Evolutionary conservation across 2,797 vertebrate genomes (phyloP).

Genomic region (Novumbra hubbsi): DNA sequence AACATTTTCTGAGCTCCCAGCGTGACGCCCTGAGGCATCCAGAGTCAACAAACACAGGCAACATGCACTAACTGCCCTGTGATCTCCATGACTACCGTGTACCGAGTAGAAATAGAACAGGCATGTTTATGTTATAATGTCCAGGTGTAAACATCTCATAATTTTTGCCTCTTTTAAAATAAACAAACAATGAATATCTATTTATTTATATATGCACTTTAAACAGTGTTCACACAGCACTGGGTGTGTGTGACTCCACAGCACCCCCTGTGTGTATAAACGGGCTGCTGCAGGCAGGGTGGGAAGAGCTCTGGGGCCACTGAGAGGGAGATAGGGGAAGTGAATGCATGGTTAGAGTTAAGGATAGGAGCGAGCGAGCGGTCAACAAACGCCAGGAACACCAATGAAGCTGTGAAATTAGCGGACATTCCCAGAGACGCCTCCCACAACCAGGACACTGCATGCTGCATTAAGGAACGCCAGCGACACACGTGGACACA

Average conservation of each 20-base stretch:
- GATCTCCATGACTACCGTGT: not conserved
- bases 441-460: slow-evolving; percentile 37
- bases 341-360: slow-evolving; percentile 35
- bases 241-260: slow-evolving; percentile 11
- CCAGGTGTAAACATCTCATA: no score
- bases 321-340: slow-evolving; percentile 47
- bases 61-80: not conserved
- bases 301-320: slow-evolving; percentile 55
- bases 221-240: not conserved
- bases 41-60: slow-evolving; percentile 3
- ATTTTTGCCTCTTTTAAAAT: no score
- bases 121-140: no score
- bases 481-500: slow-evolving; percentile 19
- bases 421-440: slow-evolving; percentile 32
- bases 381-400: slow-evolving; percentile 26
- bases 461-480: slow-evolving; percentile 44
- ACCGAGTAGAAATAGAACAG: no score
- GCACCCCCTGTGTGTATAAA: slow-evolving; percentile 23
- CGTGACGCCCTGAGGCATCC: not conserved
- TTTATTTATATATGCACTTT: no score
- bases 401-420: slow-evolving; percentile 33
- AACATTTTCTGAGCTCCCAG: not conserved
- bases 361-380: slow-evolving; percentile 19
- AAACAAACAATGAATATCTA: no score
- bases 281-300: slow-evolving; percentile 38